Evolutionary conservation across 2,888 invertebrate species (phyloP).

Genomic region (Carcina quercana): DNA sequence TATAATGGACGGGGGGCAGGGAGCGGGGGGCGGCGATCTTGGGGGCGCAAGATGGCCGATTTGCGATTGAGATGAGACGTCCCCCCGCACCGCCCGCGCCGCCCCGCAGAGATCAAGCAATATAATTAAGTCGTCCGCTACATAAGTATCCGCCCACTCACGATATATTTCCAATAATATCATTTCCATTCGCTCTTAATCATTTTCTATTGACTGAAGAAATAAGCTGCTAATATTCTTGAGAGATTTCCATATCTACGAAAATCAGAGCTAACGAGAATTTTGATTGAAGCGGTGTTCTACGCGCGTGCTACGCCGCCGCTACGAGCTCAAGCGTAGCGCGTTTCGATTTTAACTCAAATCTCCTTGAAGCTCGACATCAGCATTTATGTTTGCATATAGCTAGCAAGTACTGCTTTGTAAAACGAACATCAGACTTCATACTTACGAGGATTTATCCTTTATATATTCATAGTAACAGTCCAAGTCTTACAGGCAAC

Average conservation of each 20-base stretch:
- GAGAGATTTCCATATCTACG: no score
- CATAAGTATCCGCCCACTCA: conserved; percentile 34
- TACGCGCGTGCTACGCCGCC: conserved; percentile 10
- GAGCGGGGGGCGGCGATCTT: conserved; percentile 65
- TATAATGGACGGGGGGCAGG: conserved; percentile 75
- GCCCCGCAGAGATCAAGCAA: conserved; percentile 62
- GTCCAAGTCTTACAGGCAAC: conserved; percentile 49
- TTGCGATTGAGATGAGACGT: conserved; percentile 73
- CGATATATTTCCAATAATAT: conserved; percentile 18
- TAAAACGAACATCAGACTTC: conserved; percentile 23
- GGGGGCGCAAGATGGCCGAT: conserved; percentile 73
- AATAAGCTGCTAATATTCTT: no score
- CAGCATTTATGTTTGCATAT: conserved; percentile 3
- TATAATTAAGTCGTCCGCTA: conserved; percentile 64
- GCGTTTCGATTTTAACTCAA: conserved; percentile 4
- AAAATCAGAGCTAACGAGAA: no score
- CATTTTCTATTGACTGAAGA: no score
- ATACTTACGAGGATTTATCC: conserved; percentile 42
- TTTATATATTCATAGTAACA: conserved; percentile 57
- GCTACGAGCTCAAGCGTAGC: conserved; percentile 12
- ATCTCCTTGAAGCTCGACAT: conserved; percentile 8
- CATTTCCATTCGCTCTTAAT: not conserved
- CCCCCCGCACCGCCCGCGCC: conserved; percentile 28
- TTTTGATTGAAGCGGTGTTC: no score
- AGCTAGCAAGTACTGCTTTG: conserved; percentile 9